Conservation (phyloP, 2,888 invertebrate species). For the Auanema sp. region DNA sequence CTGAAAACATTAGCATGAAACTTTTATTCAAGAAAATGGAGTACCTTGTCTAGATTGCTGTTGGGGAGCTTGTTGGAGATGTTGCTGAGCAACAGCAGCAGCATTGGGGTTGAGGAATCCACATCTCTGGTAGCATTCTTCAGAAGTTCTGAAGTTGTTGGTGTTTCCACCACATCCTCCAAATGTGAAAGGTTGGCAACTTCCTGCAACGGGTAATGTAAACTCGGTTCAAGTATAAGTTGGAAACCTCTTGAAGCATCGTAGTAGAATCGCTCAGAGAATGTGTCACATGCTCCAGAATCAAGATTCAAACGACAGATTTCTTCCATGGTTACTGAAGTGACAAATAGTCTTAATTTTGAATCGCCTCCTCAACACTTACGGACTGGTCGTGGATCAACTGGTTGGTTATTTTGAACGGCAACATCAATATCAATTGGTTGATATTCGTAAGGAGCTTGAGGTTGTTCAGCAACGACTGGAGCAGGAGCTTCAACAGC, state of each 20-base stretch:
- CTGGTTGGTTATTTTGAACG: conserved; percentile 5
- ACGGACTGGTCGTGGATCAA: conserved; percentile 5
- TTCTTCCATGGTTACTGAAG: conserved; percentile 41
- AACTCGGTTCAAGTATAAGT: background rate
- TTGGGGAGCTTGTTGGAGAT: too few species aligned
- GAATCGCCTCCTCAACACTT: background rate
- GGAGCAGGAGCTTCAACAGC: background rate
- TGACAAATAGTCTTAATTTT: background rate
- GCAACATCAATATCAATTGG: conserved; percentile 5
- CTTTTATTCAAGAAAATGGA: too few species aligned
- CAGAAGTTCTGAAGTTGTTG: conserved; percentile 51
- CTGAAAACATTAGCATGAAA: too few species aligned
- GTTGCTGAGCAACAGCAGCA: too few species aligned
- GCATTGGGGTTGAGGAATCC: conserved; percentile 31
- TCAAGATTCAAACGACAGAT: conserved; percentile 53
- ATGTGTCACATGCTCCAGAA: conserved; percentile 80
- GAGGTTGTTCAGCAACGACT: background rate
- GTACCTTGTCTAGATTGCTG: too few species aligned
- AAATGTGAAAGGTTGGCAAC: conserved; percentile 54
- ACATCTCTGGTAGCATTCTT: conserved; percentile 53
- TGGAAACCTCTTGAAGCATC: conserved; percentile 24
- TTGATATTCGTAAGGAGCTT: background rate
- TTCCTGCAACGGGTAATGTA: conserved; percentile 9
- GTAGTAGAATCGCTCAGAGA: conserved; percentile 69
- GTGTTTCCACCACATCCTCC: conserved; percentile 62